Conservation (phyloP, 2,888 invertebrate species). For the Athalia circularis region DNA sequence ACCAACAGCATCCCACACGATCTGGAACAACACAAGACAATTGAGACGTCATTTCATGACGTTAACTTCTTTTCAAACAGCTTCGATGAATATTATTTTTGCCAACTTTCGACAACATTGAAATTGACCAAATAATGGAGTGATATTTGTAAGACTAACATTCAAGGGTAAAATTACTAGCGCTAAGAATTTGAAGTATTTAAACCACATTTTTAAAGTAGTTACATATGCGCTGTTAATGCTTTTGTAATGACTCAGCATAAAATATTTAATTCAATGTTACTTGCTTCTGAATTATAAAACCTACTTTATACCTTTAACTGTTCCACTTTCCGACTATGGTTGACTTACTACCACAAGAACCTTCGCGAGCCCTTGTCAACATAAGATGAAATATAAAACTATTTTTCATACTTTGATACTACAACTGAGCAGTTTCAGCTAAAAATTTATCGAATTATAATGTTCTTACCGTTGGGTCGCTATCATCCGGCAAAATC, state of each 20-base stretch:
- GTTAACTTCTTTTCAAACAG: not conserved
- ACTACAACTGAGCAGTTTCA: not conserved
- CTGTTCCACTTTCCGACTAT: constrained; percentile 56
- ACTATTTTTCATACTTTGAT: not conserved
- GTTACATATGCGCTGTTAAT: no score
- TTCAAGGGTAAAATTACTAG: not conserved
- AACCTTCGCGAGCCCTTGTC: constrained; percentile 68
- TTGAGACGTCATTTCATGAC: constrained; percentile 39
- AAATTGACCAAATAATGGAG: no score
- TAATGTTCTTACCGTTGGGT: constrained; percentile 85
- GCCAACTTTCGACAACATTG: not conserved
- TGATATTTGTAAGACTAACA: not conserved
- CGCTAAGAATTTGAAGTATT: no score
- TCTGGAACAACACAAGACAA: constrained; percentile 76
- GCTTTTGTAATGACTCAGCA: not conserved
- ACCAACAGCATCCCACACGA: constrained; percentile 93
- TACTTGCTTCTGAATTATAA: constrained; percentile 6
- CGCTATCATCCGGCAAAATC: constrained; percentile 96
- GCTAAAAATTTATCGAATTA: not conserved
- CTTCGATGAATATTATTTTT: not conserved
- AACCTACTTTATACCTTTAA: constrained; percentile 59
- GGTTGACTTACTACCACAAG: constrained; percentile 65
- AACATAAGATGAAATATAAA: constrained; percentile 59
- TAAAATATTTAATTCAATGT: constrained; percentile 1
- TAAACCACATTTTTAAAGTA: no score